These are phyloP conservation scores for Hycleus phaleratus DNA, from an alignment of 1,140 invertebrate genomes.

Conservation along the genomic window DNA sequence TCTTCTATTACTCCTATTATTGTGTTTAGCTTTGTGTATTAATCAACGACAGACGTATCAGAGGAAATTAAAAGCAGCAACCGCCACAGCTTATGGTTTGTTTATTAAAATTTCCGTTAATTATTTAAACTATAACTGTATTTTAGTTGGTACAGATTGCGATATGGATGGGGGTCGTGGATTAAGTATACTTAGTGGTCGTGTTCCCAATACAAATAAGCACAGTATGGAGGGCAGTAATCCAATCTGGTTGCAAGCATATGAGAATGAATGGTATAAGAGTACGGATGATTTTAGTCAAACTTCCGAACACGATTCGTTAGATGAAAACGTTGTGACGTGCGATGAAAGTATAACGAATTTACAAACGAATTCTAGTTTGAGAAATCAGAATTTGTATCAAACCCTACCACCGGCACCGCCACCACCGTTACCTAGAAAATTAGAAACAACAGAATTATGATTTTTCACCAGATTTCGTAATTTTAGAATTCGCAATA, in stretches of 20 bases:
- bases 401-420: constrained; percentile 57
- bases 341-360: constrained; percentile 50
- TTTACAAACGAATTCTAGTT: constrained; percentile 38
- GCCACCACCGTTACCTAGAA: constrained; percentile 52
- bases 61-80: constrained; percentile 85
- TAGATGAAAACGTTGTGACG: constrained; percentile 78
- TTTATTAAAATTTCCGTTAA: not conserved
- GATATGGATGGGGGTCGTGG: constrained; percentile 59
- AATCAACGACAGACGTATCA: constrained; percentile 77
- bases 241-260: constrained; percentile 90
- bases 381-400: constrained; percentile 45
- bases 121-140: not conserved
- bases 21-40: constrained; percentile 70
- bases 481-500: too few species aligned
- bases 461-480: constrained; percentile 24
- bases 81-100: constrained; percentile 84
- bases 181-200: constrained; percentile 56
- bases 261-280: constrained; percentile 93
- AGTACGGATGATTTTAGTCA: constrained; percentile 69
- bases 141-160: constrained; percentile 54
- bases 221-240: constrained; percentile 90
- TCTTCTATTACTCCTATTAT: constrained; percentile 64
- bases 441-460: constrained; percentile 80
- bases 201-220: constrained; percentile 90
- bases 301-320: constrained; percentile 71